Conservation (phyloP, 2,113 vertebrate genomes). For the Dolichallabes microphthalmus region DNA sequence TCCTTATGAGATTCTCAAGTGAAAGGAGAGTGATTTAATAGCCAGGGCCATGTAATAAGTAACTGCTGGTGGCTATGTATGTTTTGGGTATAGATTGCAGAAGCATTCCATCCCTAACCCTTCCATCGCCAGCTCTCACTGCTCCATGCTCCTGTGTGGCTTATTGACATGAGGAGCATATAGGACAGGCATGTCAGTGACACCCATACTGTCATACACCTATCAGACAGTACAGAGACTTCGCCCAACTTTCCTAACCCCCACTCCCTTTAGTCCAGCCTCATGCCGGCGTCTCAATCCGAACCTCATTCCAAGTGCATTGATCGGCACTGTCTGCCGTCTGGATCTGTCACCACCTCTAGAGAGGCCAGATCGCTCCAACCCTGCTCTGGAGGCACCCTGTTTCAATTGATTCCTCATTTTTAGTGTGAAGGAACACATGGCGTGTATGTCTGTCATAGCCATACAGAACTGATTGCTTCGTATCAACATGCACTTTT, state of each 20-base stretch:
- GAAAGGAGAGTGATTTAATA: conserved; percentile 40
- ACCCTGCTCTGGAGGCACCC: conserved; percentile 28
- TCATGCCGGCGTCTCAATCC: conserved; percentile 5
- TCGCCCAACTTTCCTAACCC: conserved; percentile 10
- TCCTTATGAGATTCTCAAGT: conserved; percentile 30
- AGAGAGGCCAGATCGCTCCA: conserved; percentile 16
- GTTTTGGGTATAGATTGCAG: conserved; percentile 31
- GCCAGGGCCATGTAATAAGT: conserved; percentile 42
- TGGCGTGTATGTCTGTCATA: conserved; percentile 35
- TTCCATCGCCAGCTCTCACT: neutral
- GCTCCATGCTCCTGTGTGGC: conserved; percentile 5
- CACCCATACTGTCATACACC: conserved; percentile 45
- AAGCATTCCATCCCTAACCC: conserved; percentile 8
- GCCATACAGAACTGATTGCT: conserved; percentile 34
- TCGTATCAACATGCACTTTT: conserved; percentile 41
- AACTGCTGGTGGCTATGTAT: conserved; percentile 41
- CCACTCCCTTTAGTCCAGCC: conserved; percentile 25
- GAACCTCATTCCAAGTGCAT: conserved; percentile 50
- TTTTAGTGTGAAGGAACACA: conserved; percentile 16
- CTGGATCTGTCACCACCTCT: conserved; percentile 50
- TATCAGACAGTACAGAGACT: conserved; percentile 49
- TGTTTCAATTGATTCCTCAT: conserved; percentile 51
- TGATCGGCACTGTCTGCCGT: conserved; percentile 37
- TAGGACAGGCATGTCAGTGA: neutral
- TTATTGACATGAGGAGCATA: conserved; percentile 39